Base-by-base conservation (phyloP, 30 jellyfish, hydroid and myxozoan species). In the Aurelia aurita region DNA sequence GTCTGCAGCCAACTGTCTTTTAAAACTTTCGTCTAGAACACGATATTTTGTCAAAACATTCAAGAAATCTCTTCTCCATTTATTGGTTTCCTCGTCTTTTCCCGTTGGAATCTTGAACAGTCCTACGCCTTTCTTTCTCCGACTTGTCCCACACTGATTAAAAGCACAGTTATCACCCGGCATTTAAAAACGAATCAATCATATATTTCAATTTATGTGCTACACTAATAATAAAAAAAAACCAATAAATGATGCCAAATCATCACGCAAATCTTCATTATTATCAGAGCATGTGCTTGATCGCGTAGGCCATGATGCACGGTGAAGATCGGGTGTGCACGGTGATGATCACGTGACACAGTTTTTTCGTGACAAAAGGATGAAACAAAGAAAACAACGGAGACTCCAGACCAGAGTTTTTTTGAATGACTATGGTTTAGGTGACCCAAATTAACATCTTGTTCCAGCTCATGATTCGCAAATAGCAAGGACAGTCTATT, bases 61-160 rank as follows among this genome's bases (percentile, higher is more conserved):
- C 77, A 74, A 54, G 74, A 74, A 74, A 74, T 74, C 74, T 27
- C 74, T 74, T 54, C 86, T 49, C 72, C 86, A 74, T 74, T 74
- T 54, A 53, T 28, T 74, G 57, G 31, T 46, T 43, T 74, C 47
- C 86, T 74, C 78, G 35, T 74, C 86, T 63, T 63, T 63, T 23
- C 75, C 46, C 65, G 68, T 69, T 69, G 82, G 82, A 69, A 69
- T 29, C 26, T 63, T 63, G 27, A 63, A 63, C 75, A 63, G 47
- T n/a, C 75, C 75, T n/a, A 63, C 75, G 74, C 86, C 74, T 74
- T 74, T 74, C 74, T 74, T 74, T 74, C 74, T 74, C 45, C 80
- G 58, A 54, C 86, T 68, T 68, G 74, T 47, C 25, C 84, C 84
- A 27, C 84, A 72, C 73, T 39, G 74, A 45, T 72, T 72, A 18